phyloP scores from a whole-genome alignment of 2,888 invertebrate species.

The Mythimna vitellina region DNA sequence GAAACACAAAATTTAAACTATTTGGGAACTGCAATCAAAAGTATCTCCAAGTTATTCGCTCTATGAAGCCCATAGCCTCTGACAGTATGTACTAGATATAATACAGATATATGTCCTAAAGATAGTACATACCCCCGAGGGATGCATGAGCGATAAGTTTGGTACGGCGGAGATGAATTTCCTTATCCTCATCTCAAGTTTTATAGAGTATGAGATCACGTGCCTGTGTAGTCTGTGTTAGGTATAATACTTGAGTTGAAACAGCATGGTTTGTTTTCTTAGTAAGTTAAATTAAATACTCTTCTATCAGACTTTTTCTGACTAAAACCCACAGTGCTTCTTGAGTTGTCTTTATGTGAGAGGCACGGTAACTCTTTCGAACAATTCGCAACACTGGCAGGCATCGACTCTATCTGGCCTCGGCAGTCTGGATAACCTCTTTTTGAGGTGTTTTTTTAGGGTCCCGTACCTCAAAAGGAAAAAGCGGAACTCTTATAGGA shows the following conservation, averaged over 20 bases:
- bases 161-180: conserved; percentile 33
- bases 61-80: not conserved
- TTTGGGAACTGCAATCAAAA: conserved; percentile 21
- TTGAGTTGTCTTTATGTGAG: too few relatives aligned
- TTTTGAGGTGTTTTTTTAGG: too few relatives aligned
- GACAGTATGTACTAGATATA: conserved; percentile 5
- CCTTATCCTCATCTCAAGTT: conserved; percentile 17
- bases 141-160: conserved; percentile 19
- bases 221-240: not conserved
- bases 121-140: conserved; percentile 1
- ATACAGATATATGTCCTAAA: not conserved
- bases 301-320: too few relatives aligned
- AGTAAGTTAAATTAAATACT: too few relatives aligned
- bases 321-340: too few relatives aligned
- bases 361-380: too few relatives aligned
- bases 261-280: not conserved
- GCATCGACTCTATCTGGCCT: too few relatives aligned
- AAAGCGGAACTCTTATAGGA: too few relatives aligned
- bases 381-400: too few relatives aligned
- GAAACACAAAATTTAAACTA: conserved; percentile 23
- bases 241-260: not conserved
- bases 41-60: conserved; percentile 4
- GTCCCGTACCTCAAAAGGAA: too few relatives aligned
- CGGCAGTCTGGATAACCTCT: too few relatives aligned
- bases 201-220: conserved; percentile 1